Conservation (phyloP, 2,113 vertebrate genomes). For the Mesembrinibis cayennensis region DNA sequence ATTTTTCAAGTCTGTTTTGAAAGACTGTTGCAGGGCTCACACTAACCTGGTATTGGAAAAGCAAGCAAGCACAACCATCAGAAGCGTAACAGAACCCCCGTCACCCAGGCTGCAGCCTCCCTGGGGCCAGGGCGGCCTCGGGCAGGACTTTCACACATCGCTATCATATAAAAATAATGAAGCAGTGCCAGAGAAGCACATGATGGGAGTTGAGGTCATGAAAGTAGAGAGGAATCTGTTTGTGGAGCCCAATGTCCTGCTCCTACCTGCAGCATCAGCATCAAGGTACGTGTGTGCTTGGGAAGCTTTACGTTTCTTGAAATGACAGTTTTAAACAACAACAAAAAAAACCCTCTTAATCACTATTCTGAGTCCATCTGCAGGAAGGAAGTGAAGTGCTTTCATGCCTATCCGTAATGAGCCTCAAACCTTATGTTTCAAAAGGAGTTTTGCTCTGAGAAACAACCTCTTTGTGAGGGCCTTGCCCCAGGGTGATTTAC, state of each 20-base stretch:
- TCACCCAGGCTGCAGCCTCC: neutral
- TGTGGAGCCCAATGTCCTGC: neutral
- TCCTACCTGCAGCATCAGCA: neutral
- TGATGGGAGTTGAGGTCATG: neutral
- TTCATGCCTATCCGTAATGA: neutral
- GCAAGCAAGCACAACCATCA: neutral
- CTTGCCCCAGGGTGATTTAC: neutral
- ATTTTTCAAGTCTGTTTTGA: neutral
- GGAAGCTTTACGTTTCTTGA: neutral
- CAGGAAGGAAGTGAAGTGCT: neutral
- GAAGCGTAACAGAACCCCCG: neutral
- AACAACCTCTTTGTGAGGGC: neutral
- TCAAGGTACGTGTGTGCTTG: neutral
- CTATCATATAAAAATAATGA: rapidly evolving
- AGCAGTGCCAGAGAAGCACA: neutral
- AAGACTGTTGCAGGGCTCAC: neutral
- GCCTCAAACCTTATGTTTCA: neutral
- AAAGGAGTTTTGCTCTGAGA: neutral
- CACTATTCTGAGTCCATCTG: neutral
- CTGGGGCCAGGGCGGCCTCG: neutral
- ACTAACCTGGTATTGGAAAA: neutral
- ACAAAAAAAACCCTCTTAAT: neutral
- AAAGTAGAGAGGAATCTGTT: neutral
- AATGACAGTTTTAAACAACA: neutral
- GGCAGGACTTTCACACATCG: neutral